Evolutionary conservation across 1,140 invertebrate genomes (phyloP).

Genomic region (Mesaphorura yosii): DNA sequence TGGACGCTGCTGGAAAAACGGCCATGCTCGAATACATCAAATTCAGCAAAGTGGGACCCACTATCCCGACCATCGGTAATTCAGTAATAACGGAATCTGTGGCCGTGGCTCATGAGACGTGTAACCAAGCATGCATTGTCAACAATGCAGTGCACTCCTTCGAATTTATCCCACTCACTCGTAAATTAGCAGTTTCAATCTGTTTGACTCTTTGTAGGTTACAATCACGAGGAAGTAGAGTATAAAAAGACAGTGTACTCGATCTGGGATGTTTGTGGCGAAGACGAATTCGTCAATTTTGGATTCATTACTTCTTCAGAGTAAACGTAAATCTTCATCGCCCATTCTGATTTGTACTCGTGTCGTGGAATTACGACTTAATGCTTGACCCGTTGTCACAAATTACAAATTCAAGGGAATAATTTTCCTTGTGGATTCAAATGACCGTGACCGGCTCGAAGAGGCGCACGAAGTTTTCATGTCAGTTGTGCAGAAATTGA

Average conservation of each 20-base stretch:
- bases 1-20: slow-evolving; percentile 98
- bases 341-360: too few relatives aligned
- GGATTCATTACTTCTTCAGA: slow-evolving; percentile 79
- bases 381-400: too few relatives aligned
- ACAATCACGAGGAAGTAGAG: slow-evolving; percentile 91
- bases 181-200: too few relatives aligned
- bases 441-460: slow-evolving; percentile 88
- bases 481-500: too few relatives aligned
- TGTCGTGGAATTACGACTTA: too few relatives aligned
- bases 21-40: slow-evolving; percentile 99
- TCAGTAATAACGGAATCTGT: too few relatives aligned
- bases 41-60: slow-evolving; percentile 98
- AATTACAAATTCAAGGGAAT: slow-evolving; percentile 59
- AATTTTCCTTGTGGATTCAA: slow-evolving; percentile 97
- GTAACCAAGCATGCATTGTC: too few relatives aligned
- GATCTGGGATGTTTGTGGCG: slow-evolving; percentile 83
- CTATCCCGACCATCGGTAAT: slow-evolving; percentile 95
- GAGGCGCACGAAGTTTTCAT: slow-evolving; percentile 93
- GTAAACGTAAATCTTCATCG: slow-evolving; percentile 56
- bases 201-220: too few relatives aligned
- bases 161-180: too few relatives aligned
- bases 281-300: slow-evolving; percentile 73
- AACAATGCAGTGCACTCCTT: too few relatives aligned
- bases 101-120: too few relatives aligned
- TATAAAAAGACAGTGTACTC: slow-evolving; percentile 94